Base-by-base conservation (phyloP, 2,888 invertebrate genomes). In the Micoletzkya japonica region DNA sequence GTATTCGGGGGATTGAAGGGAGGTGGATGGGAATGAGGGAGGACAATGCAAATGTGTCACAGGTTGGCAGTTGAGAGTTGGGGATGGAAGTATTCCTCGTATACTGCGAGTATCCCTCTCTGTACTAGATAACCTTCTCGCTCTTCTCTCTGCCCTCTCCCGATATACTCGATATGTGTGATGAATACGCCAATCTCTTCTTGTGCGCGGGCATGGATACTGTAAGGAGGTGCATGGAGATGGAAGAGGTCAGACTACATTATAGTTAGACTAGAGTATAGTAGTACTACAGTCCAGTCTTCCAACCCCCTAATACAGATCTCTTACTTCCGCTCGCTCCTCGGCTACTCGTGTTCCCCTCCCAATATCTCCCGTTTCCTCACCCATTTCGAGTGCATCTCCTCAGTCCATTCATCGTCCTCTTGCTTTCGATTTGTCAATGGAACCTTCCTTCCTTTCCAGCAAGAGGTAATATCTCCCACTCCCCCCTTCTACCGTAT, bases 141-240 rank as follows among this genome's bases (percentile, higher is more conserved):
- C 64, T 66, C 3, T 66, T 66, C 26, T 52, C 64, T 24, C 37
- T 66, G 0, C 54, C 64, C 1, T 66, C 64, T 32, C 28, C 37
- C 36, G 54, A 66, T 17, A 66, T 66, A 37, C 64, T 66, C 54
- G 64, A 66, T 37, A 20, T 66, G 10, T 66, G 64, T 28, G 64
- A 66, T 54, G 64, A 66, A 20, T 66, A 66, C 28, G 64, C 64
- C 24, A 66, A 66, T 66, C 52, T 66, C 37, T 66, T 66, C 37
- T 32, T 66, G 14, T 66, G 64, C 37, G 64, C 64, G 1, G 64
- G 64, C 32, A 54, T 66, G 64, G 34, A 52, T 1, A 66, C 64
- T 1, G 44, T 66, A 4, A 36, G 54, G 26, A 66, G 36, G 26
- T 66, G 64, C 44, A 14, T 66, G 24, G 54, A 37, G 4, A 54